These are phyloP conservation scores for Spinibarbus caldwelli DNA, from an alignment of 2,797 vertebrate genomes.

Conservation along the genomic window DNA sequence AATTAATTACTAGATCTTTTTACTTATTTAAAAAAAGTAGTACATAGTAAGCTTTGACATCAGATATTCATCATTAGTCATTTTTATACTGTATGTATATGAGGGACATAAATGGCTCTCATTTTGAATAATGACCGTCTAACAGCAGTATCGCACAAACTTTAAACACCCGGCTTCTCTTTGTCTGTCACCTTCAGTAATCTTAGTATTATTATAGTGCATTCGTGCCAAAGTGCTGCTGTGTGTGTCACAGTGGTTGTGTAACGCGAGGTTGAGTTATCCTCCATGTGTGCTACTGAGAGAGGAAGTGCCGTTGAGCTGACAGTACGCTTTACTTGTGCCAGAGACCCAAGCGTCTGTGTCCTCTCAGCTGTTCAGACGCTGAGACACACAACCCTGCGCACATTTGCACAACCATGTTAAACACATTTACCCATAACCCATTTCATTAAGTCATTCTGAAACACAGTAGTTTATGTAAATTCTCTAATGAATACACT, in stretches of 20 bases:
- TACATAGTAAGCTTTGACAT: background rate
- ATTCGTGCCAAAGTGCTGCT: background rate
- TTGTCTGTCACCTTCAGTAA: background rate
- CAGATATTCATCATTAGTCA: background rate
- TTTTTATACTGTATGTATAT: background rate
- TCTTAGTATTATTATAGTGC: constrained; percentile 6
- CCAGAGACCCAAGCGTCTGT: constrained; percentile 8
- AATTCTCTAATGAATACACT: background rate
- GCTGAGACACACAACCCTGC: background rate
- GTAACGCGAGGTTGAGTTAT: constrained; percentile 18
- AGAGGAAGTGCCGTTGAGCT: constrained; percentile 17
- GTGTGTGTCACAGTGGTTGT: background rate
- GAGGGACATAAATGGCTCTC: background rate
- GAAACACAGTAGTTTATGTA: background rate
- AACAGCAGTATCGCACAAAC: background rate
- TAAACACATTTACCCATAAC: background rate
- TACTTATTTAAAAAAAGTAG: too few species aligned
- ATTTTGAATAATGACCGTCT: background rate
- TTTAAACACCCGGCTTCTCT: background rate
- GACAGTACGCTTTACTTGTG: constrained; percentile 17
- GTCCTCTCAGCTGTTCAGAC: constrained; percentile 2
- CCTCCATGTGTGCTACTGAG: background rate
- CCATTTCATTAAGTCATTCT: background rate
- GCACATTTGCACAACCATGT: background rate
- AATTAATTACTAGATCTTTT: background rate